Conservation (phyloP, 1,140 invertebrate genomes). For the Archegozetes longisetosus region DNA sequence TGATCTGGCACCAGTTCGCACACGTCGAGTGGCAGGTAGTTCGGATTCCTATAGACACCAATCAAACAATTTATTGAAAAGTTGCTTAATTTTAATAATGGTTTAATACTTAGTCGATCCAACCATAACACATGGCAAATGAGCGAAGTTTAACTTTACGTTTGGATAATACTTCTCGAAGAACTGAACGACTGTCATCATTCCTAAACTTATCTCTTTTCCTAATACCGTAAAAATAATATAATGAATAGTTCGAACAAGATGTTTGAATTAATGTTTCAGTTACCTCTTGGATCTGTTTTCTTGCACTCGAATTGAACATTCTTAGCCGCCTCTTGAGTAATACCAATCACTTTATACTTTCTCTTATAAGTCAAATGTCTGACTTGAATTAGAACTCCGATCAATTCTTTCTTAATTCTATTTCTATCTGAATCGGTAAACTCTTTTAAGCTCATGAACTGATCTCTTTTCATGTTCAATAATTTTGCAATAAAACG, state of each 20-base stretch:
- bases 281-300: background rate
- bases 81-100: too few relatives aligned
- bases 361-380: conserved; percentile 1
- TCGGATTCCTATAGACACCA: background rate
- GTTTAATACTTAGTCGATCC: background rate
- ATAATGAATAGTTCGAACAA: background rate
- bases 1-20: background rate
- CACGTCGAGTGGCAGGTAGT: background rate
- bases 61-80: too few relatives aligned
- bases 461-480: background rate
- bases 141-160: background rate
- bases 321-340: background rate
- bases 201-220: background rate
- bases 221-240: background rate
- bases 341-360: background rate
- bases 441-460: background rate
- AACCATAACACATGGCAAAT: background rate
- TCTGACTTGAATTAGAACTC: background rate
- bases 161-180: background rate
- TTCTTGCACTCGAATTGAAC: background rate
- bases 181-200: background rate
- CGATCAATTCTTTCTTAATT: background rate
- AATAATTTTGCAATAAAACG: background rate
- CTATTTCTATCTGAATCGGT: background rate
- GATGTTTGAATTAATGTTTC: background rate